These are phyloP conservation scores for Marmota flaviventris DNA, from an alignment of 2,113 vertebrate species.

Conservation along the genomic window DNA sequence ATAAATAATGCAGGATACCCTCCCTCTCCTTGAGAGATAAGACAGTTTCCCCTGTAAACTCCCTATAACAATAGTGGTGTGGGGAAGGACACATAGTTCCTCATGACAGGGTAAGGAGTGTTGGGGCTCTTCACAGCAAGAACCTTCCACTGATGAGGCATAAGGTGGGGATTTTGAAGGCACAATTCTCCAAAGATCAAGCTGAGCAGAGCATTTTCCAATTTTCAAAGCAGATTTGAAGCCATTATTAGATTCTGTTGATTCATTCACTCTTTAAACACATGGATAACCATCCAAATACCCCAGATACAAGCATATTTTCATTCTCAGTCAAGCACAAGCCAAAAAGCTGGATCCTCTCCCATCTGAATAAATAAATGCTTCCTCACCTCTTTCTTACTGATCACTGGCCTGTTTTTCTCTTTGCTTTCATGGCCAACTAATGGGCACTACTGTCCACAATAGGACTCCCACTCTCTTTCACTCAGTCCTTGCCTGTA, in stretches of 20 bases:
- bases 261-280: not conserved
- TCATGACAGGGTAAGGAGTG: not conserved
- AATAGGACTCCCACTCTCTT: too few relatives aligned
- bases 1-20: not conserved
- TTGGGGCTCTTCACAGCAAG: rapidly evolving
- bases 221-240: not conserved
- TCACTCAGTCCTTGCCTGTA: too few relatives aligned
- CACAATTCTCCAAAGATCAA: not conserved
- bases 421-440: not conserved
- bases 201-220: not conserved
- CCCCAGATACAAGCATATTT: not conserved
- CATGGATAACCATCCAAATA: not conserved
- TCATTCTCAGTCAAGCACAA: not conserved
- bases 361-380: not conserved
- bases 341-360: not conserved
- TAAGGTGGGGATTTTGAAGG: not conserved
- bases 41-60: not conserved
- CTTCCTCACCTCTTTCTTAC: not conserved
- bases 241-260: not conserved
- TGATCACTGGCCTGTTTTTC: not conserved
- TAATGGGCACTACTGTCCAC: not conserved
- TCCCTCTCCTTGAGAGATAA: not conserved
- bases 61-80: not conserved
- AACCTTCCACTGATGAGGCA: too few relatives aligned
- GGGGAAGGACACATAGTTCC: not conserved